Conservation (phyloP, 1,140 invertebrate genomes). For the Thaumetopoea pityocampa region DNA sequence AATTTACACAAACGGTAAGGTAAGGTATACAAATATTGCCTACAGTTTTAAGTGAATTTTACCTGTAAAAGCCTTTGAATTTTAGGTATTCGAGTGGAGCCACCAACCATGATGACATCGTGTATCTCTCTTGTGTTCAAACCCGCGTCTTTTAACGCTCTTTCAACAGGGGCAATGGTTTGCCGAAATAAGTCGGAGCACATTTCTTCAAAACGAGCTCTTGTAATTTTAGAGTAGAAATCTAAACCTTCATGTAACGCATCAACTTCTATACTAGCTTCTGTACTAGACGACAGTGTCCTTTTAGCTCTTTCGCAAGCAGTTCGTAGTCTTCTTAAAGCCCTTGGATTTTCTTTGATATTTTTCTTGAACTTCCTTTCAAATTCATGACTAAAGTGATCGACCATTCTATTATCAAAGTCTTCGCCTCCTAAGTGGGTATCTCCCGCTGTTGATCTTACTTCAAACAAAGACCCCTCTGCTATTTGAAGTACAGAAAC, state of each 20-base stretch:
- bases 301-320: constrained; percentile 85
- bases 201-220: constrained; percentile 91
- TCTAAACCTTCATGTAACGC: constrained; percentile 87
- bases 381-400: constrained; percentile 87
- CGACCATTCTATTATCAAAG: constrained; percentile 89
- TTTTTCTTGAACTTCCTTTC: constrained; percentile 91
- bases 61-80: constrained; percentile 79
- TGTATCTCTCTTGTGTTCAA: constrained; percentile 82
- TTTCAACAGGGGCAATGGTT: constrained; percentile 84
- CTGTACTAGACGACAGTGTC: constrained; percentile 81
- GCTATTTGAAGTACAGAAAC: constrained; percentile 92
- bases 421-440: constrained; percentile 86
- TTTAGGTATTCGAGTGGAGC: constrained; percentile 82
- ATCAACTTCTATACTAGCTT: constrained; percentile 85
- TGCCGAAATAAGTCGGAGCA: constrained; percentile 87
- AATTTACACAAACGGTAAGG: constrained; percentile 8
- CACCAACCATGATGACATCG: constrained; percentile 81
- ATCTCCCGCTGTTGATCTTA: constrained; percentile 86
- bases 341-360: constrained; percentile 83
- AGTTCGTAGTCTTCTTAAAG: constrained; percentile 85
- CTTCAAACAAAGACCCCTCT: constrained; percentile 88
- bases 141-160: constrained; percentile 84
- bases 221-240: constrained; percentile 90
- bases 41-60: too few relatives aligned
- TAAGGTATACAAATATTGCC: too few relatives aligned